phyloP scores from a whole-genome alignment of 1,140 invertebrate genomes.

The Rhynchophorus ferrugineus region DNA sequence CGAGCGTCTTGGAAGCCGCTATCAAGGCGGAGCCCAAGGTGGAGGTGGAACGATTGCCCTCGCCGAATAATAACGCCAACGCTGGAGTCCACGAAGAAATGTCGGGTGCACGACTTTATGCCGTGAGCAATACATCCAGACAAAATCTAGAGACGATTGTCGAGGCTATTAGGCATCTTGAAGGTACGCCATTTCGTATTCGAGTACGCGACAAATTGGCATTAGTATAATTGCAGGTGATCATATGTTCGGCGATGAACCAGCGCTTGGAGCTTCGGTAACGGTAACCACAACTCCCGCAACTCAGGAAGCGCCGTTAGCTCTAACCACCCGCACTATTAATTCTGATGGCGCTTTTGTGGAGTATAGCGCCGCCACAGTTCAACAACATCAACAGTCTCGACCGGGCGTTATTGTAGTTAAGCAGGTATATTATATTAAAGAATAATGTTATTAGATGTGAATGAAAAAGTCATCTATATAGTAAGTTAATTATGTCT shows the following conservation, averaged over 20 bases:
- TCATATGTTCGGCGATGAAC: conserved; percentile 74
- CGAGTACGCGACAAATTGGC: not conserved
- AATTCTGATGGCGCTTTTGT: conserved; percentile 55
- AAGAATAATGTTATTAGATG: no score
- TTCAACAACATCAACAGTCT: conserved; percentile 54
- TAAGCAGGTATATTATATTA: conserved; percentile 63
- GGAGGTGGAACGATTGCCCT: conserved; percentile 65
- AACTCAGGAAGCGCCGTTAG: conserved; percentile 61
- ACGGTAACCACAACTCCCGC: conserved; percentile 26
- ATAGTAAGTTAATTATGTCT: no score
- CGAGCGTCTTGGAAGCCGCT: conserved; percentile 70
- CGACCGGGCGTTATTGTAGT: conserved; percentile 81
- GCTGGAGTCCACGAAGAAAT: conserved; percentile 48
- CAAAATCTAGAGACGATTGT: conserved; percentile 96
- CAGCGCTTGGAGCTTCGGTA: conserved; percentile 32
- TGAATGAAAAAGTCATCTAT: no score
- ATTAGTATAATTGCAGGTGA: conserved; percentile 62
- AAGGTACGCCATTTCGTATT: conserved; percentile 46
- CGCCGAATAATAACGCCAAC: conserved; percentile 40
- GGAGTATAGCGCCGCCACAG: conserved; percentile 45
- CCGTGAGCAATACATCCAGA: conserved; percentile 69
- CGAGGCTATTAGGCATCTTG: conserved; percentile 92
- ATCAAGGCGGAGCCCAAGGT: conserved; percentile 81
- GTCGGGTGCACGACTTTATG: conserved; percentile 54
- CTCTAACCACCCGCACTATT: conserved; percentile 56